Base-by-base conservation (phyloP, 1,140 invertebrate species). In the Pristionchus pacificus region DNA sequence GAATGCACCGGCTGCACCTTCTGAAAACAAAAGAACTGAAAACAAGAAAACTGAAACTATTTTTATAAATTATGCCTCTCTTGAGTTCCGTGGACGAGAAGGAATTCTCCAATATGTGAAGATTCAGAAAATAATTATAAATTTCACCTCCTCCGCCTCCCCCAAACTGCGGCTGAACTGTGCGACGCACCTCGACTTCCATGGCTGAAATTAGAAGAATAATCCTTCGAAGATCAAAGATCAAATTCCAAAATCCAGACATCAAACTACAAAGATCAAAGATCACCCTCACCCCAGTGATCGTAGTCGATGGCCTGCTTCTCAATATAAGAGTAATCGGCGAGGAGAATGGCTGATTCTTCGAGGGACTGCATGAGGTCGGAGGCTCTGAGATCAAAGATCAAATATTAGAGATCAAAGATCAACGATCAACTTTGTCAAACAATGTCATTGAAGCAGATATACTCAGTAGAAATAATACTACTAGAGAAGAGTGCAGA, bases 281-380 rank as follows among this genome's bases (percentile, higher is more conserved):
- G 10, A 2, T 59, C 10, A 32, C 24, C 49, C 58, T 25, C 31
- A 75, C 74, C 75, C 75, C 75, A 76, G 60, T 76, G 65, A 19
- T 77, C 15, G 65, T 76, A 76, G 24, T 31, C 57, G 15, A 76
- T 29, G 14, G 65, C 65, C 57, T 68, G 25, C 62, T 71, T 64
- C 6, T 33, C 32, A 33, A 65, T 31, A 3, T 32, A 29, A 58
- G 65, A 71, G 57, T 75, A 76, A 30, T 71, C 67, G 1, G 75
- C 75, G 14, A 76, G 62, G 15, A 76, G 38, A 19, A 75, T 27
- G 24, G 75, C 64, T 55, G 70, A 65, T 70, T 76, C 67, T 58
- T 76, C 75, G 2, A 76, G 75, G 19, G 67, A 65, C 38, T 63
- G 59, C 75, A 76, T 76, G n/a, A 76, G 60, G 24, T 31, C 28